These are phyloP conservation scores for Nansenia antarctica DNA, from an alignment of 2,113 vertebrate species.

Conservation along the genomic window DNA sequence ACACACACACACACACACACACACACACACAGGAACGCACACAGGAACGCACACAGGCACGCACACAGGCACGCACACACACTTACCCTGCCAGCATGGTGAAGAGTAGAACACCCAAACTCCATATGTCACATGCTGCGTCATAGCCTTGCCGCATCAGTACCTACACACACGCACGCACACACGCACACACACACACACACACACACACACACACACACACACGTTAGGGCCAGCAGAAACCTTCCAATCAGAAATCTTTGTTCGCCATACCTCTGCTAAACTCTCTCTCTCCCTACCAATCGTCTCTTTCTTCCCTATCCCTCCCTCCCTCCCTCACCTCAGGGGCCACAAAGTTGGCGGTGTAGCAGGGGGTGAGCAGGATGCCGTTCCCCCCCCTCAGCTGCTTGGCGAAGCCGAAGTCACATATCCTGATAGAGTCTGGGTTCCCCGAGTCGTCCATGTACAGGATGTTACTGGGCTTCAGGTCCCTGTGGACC, in stretches of 20 bases:
- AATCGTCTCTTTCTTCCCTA: background rate
- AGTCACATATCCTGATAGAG: constrained; percentile 97
- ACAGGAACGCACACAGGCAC: too few relatives aligned
- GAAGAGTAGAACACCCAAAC: constrained; percentile 77
- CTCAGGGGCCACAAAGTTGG: constrained; percentile 98
- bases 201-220: constrained; percentile 5
- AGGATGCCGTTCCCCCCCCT: constrained; percentile 93
- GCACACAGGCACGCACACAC: too few relatives aligned
- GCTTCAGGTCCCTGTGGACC: constrained; percentile 96
- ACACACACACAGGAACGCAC: too few relatives aligned
- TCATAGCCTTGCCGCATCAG: constrained; percentile 82
- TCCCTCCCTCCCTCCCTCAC: constrained; percentile 65
- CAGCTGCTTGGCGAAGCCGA: constrained; percentile 96
- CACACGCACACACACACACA: background rate
- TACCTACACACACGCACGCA: constrained; percentile 59
- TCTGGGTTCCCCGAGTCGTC: constrained; percentile 94
- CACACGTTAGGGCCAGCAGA: background rate
- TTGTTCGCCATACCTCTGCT: too few relatives aligned
- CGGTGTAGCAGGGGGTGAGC: constrained; percentile 95
- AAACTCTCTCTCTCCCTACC: background rate
- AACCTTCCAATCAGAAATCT: too few relatives aligned
- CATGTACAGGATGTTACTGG: constrained; percentile 98
- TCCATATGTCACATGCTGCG: constrained; percentile 82
- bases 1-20: constrained; percentile 23
- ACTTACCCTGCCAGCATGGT: constrained; percentile 81